These are phyloP conservation scores for Platycheirus albimanus DNA, from an alignment of 2,888 invertebrate species.

Conservation along the genomic window DNA sequence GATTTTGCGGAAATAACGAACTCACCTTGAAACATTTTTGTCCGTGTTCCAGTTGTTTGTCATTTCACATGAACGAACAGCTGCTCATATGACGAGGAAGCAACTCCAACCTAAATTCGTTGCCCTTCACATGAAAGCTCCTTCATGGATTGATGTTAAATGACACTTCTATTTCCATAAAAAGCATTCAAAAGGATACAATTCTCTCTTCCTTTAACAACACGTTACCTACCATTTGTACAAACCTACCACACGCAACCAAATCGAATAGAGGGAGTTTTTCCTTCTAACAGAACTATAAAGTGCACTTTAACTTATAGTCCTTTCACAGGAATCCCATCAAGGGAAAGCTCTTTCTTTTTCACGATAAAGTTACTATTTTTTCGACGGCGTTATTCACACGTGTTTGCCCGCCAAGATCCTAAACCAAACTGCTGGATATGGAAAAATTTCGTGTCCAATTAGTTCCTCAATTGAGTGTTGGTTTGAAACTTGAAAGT, in stretches of 20 bases:
- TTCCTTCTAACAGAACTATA: too few species aligned
- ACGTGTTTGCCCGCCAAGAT: slow-evolving; percentile 68
- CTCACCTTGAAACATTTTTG: slow-evolving; percentile 58
- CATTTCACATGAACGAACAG: slow-evolving; percentile 55
- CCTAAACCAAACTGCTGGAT: slow-evolving; percentile 69
- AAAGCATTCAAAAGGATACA: slow-evolving; percentile 8
- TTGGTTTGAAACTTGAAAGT: too few species aligned
- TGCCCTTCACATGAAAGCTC: slow-evolving; percentile 37
- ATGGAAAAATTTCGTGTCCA: slow-evolving; percentile 61
- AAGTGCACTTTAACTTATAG: neutral
- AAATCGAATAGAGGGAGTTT: neutral
- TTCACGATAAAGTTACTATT: neutral
- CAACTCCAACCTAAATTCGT: neutral
- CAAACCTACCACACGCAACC: slow-evolving; percentile 17
- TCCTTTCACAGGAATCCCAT: neutral
- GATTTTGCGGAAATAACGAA: too few species aligned
- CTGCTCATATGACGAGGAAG: neutral
- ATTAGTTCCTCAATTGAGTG: slow-evolving; percentile 42
- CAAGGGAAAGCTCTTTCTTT: slow-evolving; percentile 6
- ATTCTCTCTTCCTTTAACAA: neutral
- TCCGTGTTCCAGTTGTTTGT: slow-evolving; percentile 49
- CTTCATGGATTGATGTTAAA: slow-evolving; percentile 17
- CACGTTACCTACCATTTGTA: neutral
- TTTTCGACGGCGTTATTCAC: slow-evolving; percentile 46
- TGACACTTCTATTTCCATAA: slow-evolving; percentile 10